Base-by-base conservation (phyloP, 2,888 invertebrate species). In the Cryptocephalus moraei region DNA sequence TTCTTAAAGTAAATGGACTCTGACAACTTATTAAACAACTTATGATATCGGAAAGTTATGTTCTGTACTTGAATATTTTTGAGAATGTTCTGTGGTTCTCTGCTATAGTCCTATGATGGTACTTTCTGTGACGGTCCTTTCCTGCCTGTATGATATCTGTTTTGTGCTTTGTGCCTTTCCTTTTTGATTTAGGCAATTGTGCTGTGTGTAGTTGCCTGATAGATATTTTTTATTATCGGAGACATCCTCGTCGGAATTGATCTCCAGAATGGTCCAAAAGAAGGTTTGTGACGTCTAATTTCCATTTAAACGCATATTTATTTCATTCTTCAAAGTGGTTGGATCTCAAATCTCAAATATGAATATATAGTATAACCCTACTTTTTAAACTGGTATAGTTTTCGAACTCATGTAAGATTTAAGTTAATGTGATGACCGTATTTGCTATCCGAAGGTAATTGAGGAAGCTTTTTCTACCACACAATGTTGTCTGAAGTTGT, bases 401-500 rank as follows among this genome's bases (percentile, higher is more conserved):
- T n/a, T n/a, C n/a, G n/a, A n/a, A n/a, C n/a, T n/a, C 9, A 1
- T 9, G 9, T 3, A n/a, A 39, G 22, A 22, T 22, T 22, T 4
- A n/a, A n/a, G n/a, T n/a, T n/a, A 22, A 22, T 6, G 22, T 51
- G 52, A 50, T 50, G 49, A 50, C 56, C 47, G 65, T 66, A 67
- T 67, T 67, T 67, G 67, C 66, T 67, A 65, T 60, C 63, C 59
- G 59, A 63, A 59, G 49, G 46, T 46, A 52, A 49, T 55, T 64
- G 63, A 49, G 53, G 62, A 62, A 56, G 58, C 46, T 42, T 44
- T 33, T 54, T 51, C 61, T 65, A 66, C 64, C 64, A 66, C 64
- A 56, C 59, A 57, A 56, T 12, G 22, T 49, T 43, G 11, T 8
- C 50, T 51, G 50, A 55, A 46, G 39, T 33, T 32, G 32, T 40